Evolutionary conservation across 37 sponge, comb jelly and placozoan genomes (phyloP), one percentile per base, ranked within the genome.

Genomic region (Ephydatia muelleri): DNA sequence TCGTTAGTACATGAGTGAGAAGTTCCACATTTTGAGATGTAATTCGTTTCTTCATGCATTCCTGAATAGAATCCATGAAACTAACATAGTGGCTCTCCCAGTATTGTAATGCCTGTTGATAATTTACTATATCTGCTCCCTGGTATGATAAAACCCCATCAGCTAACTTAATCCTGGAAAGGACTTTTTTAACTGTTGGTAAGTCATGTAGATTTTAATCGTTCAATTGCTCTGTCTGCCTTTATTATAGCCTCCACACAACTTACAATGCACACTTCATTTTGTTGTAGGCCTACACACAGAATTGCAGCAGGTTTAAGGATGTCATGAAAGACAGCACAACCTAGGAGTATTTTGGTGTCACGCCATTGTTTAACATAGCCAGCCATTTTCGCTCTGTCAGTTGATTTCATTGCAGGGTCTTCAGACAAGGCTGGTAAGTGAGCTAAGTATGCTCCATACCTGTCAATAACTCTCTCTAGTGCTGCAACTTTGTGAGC

Each of bases 301-400:
- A 90, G 83, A 11, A 79, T 78, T 22, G 83, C 85, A 57, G 35
- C 22, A 80, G 91, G 86, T 27, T 84, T 82, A 12, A 93, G 75
- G 31, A 93, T 32, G 68, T 90, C 86, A 76, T 87, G 85, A 38
- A 90, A 93, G 36, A 90, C 22, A 19, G 94, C 94, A 86, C 83
- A 94, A 21, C 86, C 94, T 29, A 87, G 67, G 32, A 94, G 64
- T 35, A 94, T 69, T 72, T 84, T 87, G 34, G 25, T 12, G n/a
- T 81, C 73, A 67, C 70, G 30, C 91, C 94, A 90, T 48, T 85
- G 49, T 67, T 69, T 76, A n/a, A 88, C 81, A 74, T 90, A 90
- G 19, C 84, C 90, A 33, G 77, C 72, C 43, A 88, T 72, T 73
- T 79, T 84, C 76, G 38, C 80, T 43, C 47, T 43, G 43, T 43